Percentiles rank a stretch among this genome's conserved stretches.
Conservation (phyloP, 2,113 vertebrate genomes). For the Lagenorhynchus albirostris region DNA sequence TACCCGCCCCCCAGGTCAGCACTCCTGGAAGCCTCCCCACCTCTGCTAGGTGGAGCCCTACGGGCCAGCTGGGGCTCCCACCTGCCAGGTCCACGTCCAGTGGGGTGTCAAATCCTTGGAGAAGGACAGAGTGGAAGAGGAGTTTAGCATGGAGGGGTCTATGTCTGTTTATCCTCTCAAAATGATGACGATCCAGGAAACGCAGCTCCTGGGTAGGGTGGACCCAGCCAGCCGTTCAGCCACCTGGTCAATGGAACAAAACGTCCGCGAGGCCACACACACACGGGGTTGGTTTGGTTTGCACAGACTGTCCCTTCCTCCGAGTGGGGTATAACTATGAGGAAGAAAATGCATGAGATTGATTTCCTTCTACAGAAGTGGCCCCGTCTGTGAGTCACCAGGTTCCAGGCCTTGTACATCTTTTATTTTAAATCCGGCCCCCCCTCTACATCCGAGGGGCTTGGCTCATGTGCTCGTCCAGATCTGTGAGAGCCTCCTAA, state of each 20-base stretch:
- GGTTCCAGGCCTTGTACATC: neutral
- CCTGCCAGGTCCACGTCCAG: fast-evolving
- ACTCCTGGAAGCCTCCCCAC: neutral
- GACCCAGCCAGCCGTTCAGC: neutral
- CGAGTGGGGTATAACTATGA: neutral
- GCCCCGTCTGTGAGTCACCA: fast-evolving
- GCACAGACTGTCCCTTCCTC: neutral
- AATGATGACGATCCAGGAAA: fast-evolving
- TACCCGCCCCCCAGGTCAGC: neutral
- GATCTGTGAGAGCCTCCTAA: neutral
- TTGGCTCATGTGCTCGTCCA: neutral
- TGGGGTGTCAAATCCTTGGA: neutral
- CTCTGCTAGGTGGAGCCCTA: neutral
- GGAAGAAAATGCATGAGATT: neutral
- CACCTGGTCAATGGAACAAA: neutral
- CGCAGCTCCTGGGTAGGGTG: fast-evolving
- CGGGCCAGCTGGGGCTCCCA: fast-evolving
- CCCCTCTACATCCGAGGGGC: fast-evolving
- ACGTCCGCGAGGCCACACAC: fast-evolving
- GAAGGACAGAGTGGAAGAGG: neutral
- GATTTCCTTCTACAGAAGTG: neutral
- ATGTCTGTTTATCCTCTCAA: neutral
- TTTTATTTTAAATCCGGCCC: neutral
- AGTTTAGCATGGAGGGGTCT: fast-evolving
- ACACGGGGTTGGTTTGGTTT: neutral